Percentiles rank a stretch among this genome's conserved stretches.
phyloP scores from a whole-genome alignment of 2,888 invertebrate genomes.

The Nowickia ferox region DNA sequence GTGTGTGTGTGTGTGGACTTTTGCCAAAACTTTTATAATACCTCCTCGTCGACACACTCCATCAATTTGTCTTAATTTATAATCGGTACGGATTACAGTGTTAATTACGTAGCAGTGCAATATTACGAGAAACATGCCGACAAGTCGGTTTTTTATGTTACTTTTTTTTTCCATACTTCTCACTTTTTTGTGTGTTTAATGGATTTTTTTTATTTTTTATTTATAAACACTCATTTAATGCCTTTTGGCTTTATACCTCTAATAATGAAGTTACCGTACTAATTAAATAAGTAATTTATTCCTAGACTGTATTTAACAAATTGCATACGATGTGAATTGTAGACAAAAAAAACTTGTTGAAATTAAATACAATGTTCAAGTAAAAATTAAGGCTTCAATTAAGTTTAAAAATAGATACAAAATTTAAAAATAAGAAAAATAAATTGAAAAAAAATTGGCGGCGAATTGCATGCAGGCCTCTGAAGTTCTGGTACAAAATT shows the following conservation, averaged over 20 bases:
- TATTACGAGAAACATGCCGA: constrained; percentile 69
- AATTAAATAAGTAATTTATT: constrained; percentile 62
- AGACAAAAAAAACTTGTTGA: constrained; percentile 2
- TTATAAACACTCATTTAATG: constrained; percentile 68
- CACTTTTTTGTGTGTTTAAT: constrained; percentile 48
- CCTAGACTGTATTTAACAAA: constrained; percentile 42
- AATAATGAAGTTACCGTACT: constrained; percentile 59
- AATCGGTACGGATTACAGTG: constrained; percentile 76
- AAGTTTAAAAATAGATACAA: too few species aligned
- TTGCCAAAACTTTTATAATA: constrained; percentile 73
- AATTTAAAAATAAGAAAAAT: too few species aligned
- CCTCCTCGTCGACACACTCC: constrained; percentile 74
- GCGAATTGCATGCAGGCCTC: too few species aligned
- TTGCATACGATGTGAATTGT: neutral
- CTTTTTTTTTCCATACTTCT: constrained; percentile 60
- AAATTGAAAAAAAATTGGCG: too few species aligned
- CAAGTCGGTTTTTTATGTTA: constrained; percentile 64
- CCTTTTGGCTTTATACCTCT: constrained; percentile 68
- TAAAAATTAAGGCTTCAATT: neutral
- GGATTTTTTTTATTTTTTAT: constrained; percentile 14
- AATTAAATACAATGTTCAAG: neutral
- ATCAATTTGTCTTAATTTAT: constrained; percentile 76
- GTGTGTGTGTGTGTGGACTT: constrained; percentile 57
- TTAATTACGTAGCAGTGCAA: constrained; percentile 75
- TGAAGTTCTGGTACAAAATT: too few species aligned